Base-by-base conservation (phyloP, 2,113 vertebrate species). In the Chauna torquata region DNA sequence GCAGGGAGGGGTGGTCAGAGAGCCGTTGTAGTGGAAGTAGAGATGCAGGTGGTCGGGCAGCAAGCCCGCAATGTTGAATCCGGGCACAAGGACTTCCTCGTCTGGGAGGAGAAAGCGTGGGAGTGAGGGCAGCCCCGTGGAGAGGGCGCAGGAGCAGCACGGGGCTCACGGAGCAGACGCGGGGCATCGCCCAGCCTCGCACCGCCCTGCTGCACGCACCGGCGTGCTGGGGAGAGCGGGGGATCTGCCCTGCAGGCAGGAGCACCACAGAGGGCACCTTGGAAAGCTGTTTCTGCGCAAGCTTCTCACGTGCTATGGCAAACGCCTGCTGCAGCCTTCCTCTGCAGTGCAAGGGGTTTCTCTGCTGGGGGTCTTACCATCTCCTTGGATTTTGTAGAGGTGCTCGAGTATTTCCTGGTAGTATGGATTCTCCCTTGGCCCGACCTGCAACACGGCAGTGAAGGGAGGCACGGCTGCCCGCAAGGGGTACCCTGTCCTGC, bases 1-100 rank as follows among this genome's bases (percentile, higher is more conserved):
- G 81, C 99, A 99, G 7, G 98, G 98, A 6, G 99, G 99, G 11
- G 99, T 99, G 68, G 99, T 99, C 84, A 99, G 97, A 24, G 99
- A 99, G 9, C 99, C 99, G 0, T 97, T 97, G 65, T 99, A 99
- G 75, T 97, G 98, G 86, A 98, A 99, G 94, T 98, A 99, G 65
- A 54, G 93, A 32, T 98, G 96, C 91, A 99, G 93, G 69, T 98
- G 97, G 32, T 95, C 95, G 24, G 99, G 99, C 57, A 99, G 96
- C 75, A 99, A 97, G 22, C 98, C 97, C 6, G 98, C 97, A 2
- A 99, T 92, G 68, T 99, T 98, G 94, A 99, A 98, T 42, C 98
- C 98, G 0, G 98, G 92, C 83, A 99, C 97, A 32, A 86, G 62
- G 3, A 94, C 97, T 85, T 98, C 95, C 18, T 98, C 81, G 3